Base-by-base conservation (phyloP, 2,888 invertebrate genomes). In the Noctuana brunneofusca region DNA sequence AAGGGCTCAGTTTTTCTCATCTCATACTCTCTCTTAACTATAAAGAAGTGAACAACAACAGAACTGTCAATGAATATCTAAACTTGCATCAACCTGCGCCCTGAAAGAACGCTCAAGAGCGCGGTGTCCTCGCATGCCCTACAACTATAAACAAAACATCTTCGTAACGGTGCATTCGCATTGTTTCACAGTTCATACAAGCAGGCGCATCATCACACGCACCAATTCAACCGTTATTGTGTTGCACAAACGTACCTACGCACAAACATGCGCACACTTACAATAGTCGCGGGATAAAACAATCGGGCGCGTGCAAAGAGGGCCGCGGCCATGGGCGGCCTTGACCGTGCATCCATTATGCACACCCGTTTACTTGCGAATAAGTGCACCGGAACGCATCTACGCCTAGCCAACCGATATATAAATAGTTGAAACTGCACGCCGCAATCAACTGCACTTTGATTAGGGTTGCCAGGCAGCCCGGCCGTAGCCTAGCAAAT, bases 331-430 rank as follows among this genome's bases (percentile, higher is more conserved):
- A 82, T 79, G 71, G 71, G 65, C 78, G 88, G 71, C 90, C 89
- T 89, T 89, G 90, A 87, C 88, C 88, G 87, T 83, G 82, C 84
- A 86, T 86, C 85, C 82, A 89, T 88, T 89, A 89, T 87, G 85
- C 86, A 87, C 63, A 86, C 81, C 83, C 80, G 86, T 86, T 88
- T 86, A 85, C 87, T 88, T 85, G 83, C 84, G 82, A 88, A 88
- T 85, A 80, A 88, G 83, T 87, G 86, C 88, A 86, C 75, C 78
- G 78, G 80, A 82, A 83, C 80, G 80, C 81, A 82, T 83, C 85
- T 63, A 66, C 66, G 64, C 64, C 65, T 66, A 67, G 62, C 63
- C 58, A 49, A 46, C 62, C 56, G 59, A 63, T 65, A 64, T 67
- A 66, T 66, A 69, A 68, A 70, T 69, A 69, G 66, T 63, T 65